Evolutionary conservation across 2,888 invertebrate genomes (phyloP), one percentile per base, ranked within the genome.

Genomic region (Ypsolopha scabrella): DNA sequence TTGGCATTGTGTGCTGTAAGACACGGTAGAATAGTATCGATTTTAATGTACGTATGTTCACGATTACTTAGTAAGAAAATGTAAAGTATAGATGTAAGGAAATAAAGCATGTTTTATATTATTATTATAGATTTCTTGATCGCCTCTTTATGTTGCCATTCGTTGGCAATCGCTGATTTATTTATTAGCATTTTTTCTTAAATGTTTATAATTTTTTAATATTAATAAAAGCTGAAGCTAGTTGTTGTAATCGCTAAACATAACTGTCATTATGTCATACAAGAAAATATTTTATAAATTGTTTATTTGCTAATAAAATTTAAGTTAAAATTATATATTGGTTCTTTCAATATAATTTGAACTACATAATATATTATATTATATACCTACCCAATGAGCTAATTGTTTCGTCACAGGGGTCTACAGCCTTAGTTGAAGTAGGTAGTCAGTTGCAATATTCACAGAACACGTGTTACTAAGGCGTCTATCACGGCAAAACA

Each of bases 301-400:
- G 86, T 86, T 85, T 85, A 85, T 85, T 86, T 86, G 86, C 86
- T 86, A 85, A 85, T 86, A 85, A 80, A 82, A 74, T 98, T 97
- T 54, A 93, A 80, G 75, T 75, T 76, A 77, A 74, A 67, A 41
- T 49, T 24, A 48, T 24, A 24, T 1, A 8, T 47, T 47, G 13
- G 7, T 47, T 47, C 6, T 14, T 14, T 24, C 24, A 24, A 24
- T 24, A 24, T 24, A 3, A 24, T 24, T 24, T n/a, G n/a, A n/a
- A n/a, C n/a, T n/a, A n/a, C n/a, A n/a, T n/a, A n/a, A n/a, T n/a
- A n/a, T n/a, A n/a, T n/a, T n/a, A n/a, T n/a, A n/a, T n/a, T n/a
- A n/a, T n/a, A n/a, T n/a, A n/a, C n/a, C n/a, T n/a, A n/a, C n/a
- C n/a, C n/a, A n/a, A n/a, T n/a, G n/a, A n/a, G n/a, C n/a, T n/a